phyloP scores from a whole-genome alignment of 1,140 invertebrate genomes.

The Saccostrea cuccullata region DNA sequence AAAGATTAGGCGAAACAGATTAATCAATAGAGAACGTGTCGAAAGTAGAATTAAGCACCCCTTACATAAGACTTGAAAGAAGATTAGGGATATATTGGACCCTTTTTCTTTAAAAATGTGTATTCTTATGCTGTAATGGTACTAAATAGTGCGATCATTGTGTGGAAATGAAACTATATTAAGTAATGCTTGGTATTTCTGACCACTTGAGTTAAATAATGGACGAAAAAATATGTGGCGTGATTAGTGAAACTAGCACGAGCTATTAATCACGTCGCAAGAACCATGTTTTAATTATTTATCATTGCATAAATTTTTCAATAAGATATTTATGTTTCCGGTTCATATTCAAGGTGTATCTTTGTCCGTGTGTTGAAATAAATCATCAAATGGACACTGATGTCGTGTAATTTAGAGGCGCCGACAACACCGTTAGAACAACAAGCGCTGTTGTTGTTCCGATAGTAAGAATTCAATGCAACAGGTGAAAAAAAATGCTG shows the following conservation, averaged over 20 bases:
- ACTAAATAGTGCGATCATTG: conserved; percentile 1
- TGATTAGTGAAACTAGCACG: background rate
- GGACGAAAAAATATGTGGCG: background rate
- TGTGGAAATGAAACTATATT: background rate
- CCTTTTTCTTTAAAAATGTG: background rate
- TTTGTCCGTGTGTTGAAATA: conserved; percentile 4
- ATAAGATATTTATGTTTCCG: conserved; percentile 24
- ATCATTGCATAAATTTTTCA: conserved; percentile 26
- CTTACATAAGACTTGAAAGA: background rate
- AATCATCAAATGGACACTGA: background rate
- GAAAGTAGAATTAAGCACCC: background rate
- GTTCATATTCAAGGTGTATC: background rate
- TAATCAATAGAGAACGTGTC: conserved; percentile 24
- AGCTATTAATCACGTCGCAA: background rate
- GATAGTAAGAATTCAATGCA: background rate
- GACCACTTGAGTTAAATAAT: conserved; percentile 15
- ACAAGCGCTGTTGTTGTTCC: background rate
- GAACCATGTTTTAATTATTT: background rate
- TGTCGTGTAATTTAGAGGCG: background rate
- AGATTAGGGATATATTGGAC: conserved; percentile 3
- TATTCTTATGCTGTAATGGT: background rate
- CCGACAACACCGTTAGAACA: background rate
- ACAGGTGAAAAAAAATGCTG: background rate
- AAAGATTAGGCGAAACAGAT: conserved; percentile 33
- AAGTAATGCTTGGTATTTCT: conserved; percentile 18